Evolutionary conservation across 1,140 invertebrate species (phyloP).

Genomic region (Chelonus insularis): DNA sequence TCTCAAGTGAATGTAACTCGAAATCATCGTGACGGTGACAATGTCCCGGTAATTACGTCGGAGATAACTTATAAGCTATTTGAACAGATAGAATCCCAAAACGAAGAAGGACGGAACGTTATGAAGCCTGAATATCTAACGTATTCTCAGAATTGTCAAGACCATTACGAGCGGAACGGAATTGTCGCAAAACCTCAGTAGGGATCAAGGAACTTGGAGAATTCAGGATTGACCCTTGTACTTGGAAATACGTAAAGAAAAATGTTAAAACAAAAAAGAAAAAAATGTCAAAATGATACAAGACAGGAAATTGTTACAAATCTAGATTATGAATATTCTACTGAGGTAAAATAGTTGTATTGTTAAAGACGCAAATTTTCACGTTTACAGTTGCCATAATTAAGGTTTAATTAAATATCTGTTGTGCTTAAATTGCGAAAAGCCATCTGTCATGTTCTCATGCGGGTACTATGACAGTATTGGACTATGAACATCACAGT

Average conservation of each 20-base stretch:
- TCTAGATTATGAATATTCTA: too few relatives aligned
- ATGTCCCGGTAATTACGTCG: slow-evolving; percentile 11
- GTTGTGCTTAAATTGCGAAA: neutral
- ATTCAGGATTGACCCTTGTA: neutral
- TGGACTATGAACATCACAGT: too few relatives aligned
- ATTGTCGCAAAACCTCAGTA: slow-evolving; percentile 1
- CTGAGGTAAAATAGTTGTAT: too few relatives aligned
- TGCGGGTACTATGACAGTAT: too few relatives aligned
- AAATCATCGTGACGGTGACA: slow-evolving; percentile 3
- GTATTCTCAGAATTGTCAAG: slow-evolving; percentile 13
- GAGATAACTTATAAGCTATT: slow-evolving; percentile 17
- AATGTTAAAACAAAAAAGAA: too few relatives aligned
- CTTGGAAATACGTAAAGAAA: too few relatives aligned
- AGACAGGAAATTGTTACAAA: too few relatives aligned
- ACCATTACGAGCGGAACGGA: slow-evolving; percentile 1
- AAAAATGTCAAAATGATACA: too few relatives aligned
- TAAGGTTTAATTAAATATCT: slow-evolving; percentile 8
- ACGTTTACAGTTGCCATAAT: neutral
- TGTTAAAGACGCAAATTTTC: neutral
- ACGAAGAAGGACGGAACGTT: neutral
- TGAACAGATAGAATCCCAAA: slow-evolving; percentile 6
- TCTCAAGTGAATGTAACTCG: too few relatives aligned
- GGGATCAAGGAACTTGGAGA: slow-evolving; percentile 13
- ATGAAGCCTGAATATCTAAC: slow-evolving; percentile 1
- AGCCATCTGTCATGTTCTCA: neutral